Evolutionary conservation across 2,888 invertebrate genomes (phyloP).

Genomic region (Beris chalybata): DNA sequence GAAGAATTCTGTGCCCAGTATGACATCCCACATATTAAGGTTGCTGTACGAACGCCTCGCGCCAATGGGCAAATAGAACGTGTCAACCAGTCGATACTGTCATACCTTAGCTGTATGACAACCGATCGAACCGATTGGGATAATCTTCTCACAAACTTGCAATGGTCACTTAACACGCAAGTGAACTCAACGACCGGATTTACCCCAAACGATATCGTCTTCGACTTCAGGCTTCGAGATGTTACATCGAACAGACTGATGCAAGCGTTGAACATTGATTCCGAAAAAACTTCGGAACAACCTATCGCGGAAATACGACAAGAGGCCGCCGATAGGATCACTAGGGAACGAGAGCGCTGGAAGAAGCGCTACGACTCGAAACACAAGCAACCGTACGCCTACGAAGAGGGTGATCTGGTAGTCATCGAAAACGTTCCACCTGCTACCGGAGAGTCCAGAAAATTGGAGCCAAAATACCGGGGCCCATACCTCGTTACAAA

Average conservation of each 20-base stretch:
- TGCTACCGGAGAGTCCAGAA: no score
- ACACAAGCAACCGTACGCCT: conserved; percentile 1
- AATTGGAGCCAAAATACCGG: no score
- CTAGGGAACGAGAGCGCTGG: conserved; percentile 34
- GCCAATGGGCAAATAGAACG: conserved; percentile 31
- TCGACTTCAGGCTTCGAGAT: conserved; percentile 15
- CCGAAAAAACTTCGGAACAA: background rate
- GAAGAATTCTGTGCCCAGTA: conserved; percentile 2
- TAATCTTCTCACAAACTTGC: background rate
- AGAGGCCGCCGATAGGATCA: conserved; percentile 23
- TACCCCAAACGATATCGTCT: conserved; percentile 8
- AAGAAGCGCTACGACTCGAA: conserved; percentile 41
- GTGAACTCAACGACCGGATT: conserved; percentile 6
- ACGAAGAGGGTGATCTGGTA: conserved; percentile 34
- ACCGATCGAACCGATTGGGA: conserved; percentile 6
- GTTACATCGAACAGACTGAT: conserved; percentile 4
- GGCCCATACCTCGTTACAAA: no score
- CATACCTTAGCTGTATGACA: background rate
- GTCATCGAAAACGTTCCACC: conserved; percentile 35
- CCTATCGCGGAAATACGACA: background rate
- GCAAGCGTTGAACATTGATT: background rate
- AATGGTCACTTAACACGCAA: conserved; percentile 14
- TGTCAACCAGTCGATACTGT: background rate
- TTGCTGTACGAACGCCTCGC: conserved; percentile 21
- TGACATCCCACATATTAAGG: conserved; percentile 2